These are phyloP conservation scores for Blera fallax DNA, from an alignment of 2,888 invertebrate species.

Conservation along the genomic window DNA sequence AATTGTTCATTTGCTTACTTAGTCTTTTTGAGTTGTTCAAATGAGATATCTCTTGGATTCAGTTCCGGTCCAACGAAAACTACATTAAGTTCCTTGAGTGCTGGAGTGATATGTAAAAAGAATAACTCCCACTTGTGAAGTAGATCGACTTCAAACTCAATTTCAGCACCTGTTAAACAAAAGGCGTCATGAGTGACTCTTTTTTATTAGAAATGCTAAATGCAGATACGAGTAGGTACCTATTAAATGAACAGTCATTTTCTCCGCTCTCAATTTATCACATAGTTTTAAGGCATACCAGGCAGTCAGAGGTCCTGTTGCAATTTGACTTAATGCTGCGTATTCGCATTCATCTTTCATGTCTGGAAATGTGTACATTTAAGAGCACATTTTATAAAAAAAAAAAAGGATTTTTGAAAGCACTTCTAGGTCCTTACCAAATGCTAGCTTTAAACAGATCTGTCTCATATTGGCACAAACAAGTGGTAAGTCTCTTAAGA, in stretches of 20 bases:
- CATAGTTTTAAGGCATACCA: conserved; percentile 83
- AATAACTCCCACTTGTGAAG: conserved; percentile 88
- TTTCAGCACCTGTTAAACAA: conserved; percentile 84
- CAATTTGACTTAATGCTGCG: conserved; percentile 85
- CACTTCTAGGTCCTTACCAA: too few relatives aligned
- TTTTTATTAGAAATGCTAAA: too few relatives aligned
- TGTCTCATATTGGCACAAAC: conserved; percentile 77
- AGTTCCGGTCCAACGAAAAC: conserved; percentile 87
- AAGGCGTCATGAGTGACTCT: background rate
- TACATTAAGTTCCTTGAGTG: conserved; percentile 83
- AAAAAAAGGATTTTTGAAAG: too few relatives aligned
- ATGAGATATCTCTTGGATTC: conserved; percentile 83
- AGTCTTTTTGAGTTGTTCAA: conserved; percentile 84
- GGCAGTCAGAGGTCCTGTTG: conserved; percentile 86
- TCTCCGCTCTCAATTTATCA: conserved; percentile 75
- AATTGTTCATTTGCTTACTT: conserved; percentile 80
- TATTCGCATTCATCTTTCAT: conserved; percentile 84
- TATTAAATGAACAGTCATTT: conserved; percentile 79
- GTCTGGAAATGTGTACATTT: conserved; percentile 68
- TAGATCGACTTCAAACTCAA: conserved; percentile 87
- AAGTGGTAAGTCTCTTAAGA: conserved; percentile 77
- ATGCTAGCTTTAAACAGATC: conserved; percentile 76
- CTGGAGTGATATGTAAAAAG: conserved; percentile 85
- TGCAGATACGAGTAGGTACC: too few relatives aligned
- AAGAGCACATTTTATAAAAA: conserved; percentile 11